Percentiles rank a stretch among this genome's conserved stretches.
Conservation (phyloP, 2,113 vertebrate species). For the Marmota flaviventris region DNA sequence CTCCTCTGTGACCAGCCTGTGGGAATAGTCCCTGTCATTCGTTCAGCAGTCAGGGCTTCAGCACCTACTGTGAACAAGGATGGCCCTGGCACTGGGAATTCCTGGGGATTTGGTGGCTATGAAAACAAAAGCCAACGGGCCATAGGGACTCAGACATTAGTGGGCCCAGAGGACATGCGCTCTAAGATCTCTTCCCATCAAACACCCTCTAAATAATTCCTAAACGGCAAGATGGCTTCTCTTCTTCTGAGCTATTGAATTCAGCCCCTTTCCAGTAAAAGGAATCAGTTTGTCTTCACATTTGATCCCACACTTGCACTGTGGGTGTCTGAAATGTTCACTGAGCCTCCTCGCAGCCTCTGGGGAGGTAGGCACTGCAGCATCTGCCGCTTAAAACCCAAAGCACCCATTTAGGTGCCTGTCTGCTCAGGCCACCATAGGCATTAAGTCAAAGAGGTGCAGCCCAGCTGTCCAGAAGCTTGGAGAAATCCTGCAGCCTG, state of each 20-base stretch:
- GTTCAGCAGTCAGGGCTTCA: background rate
- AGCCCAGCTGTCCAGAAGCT: conserved; percentile 61
- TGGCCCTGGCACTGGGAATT: background rate
- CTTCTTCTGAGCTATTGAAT: background rate
- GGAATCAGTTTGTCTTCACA: background rate
- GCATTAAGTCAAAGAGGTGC: conserved; percentile 23
- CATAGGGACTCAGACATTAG: background rate
- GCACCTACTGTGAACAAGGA: background rate
- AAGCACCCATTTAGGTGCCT: conserved; percentile 34
- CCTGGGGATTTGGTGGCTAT: too few species aligned
- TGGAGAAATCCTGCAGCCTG: conserved; percentile 59
- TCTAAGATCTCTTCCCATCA: background rate
- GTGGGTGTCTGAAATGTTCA: conserved; percentile 39
- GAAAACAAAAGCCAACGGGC: background rate
- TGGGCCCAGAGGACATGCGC: rapidly evolving
- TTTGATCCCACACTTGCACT: background rate
- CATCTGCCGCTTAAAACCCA: conserved; percentile 10
- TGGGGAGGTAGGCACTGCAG: background rate
- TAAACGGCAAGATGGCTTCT: background rate
- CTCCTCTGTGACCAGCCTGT: background rate
- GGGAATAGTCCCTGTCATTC: too few species aligned
- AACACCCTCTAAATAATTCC: background rate
- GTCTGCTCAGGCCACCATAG: background rate
- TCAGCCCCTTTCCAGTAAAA: background rate
- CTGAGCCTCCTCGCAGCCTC: background rate